Conservation (phyloP, 2,113 vertebrate genomes). For the Trogon surrucura region DNA sequence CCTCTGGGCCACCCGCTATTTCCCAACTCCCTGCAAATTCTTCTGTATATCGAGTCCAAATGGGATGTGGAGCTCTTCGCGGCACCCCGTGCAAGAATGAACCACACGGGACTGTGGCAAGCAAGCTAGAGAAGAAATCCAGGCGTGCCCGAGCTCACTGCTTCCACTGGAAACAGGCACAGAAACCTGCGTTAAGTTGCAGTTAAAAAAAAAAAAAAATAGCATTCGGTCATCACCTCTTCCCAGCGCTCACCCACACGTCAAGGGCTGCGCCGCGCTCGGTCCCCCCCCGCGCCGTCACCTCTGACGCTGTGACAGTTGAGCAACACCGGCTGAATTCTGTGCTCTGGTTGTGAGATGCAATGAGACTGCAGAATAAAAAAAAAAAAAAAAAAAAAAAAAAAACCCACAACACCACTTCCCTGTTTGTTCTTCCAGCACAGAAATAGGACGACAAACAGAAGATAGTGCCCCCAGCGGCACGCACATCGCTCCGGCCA, state of each 20-base stretch:
- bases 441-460: constrained; percentile 52
- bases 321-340: constrained; percentile 38
- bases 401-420: constrained; percentile 28
- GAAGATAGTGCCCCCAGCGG: constrained; percentile 60
- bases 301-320: constrained; percentile 21
- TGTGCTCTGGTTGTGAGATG: constrained; percentile 58
- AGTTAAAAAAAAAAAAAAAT: background rate
- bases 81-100: background rate
- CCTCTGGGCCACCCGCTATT: background rate
- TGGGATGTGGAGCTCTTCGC: background rate
- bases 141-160: background rate
- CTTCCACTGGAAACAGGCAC: background rate
- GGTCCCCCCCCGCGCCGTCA: background rate
- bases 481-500: constrained; percentile 17
- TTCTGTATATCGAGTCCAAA: background rate
- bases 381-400: no score
- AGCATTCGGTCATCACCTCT: constrained; percentile 11
- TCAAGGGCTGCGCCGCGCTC: background rate
- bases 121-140: background rate
- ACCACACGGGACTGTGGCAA: background rate
- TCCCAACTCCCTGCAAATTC: background rate
- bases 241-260: background rate
- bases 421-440: constrained; percentile 67
- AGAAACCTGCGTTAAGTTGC: background rate
- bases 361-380: constrained; percentile 69